Base-by-base conservation (phyloP, 1,140 invertebrate genomes). In the Lepidostoma basale region DNA sequence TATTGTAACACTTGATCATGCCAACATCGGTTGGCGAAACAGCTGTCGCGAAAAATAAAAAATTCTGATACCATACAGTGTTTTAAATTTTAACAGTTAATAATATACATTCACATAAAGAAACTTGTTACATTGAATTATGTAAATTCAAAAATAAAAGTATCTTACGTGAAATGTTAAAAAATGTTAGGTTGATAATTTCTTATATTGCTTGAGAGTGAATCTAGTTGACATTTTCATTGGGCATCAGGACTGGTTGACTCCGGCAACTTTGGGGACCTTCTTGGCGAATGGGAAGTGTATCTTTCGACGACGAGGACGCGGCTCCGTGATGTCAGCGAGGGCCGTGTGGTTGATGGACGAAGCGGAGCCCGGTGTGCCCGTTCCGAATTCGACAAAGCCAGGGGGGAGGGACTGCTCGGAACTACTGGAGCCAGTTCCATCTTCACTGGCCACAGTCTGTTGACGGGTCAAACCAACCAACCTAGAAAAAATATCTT, bases 261-360 rank as follows among this genome's bases (percentile, higher is more conserved):
- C 56, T 36, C 62, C 56, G 3, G 62, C 30, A 9, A 54, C 23
- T 52, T 72, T 72, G 12, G 56, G 39, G 23, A 44, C 44, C 58
- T 72, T 72, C 36, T 72, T 72, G 12, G 66, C n/a, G 20, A 72
- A 72, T n/a, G 70, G 66, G 47, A 72, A 72, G n/a, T 68, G 66
- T 20, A 72, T 52, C 18, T 69, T 68, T 14, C 67, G 54, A 10
- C 70, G 28, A 12, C 70, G 52, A 0, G 49, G 42, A 9, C 67
- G 44, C 1, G 59, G 25, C 20, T 68, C 67, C 12, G 26, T 10
- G 3, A 14, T 54, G 18, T 44, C 47, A 14, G 69, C 40, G 6
- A 18, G 20, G 16, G 44, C 42, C 14, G 23, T 25, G 5, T 1
- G 1, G 39, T 1, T 12, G 44, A 26, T 25, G 0, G 23, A 22